Evolutionary conservation across 1,140 invertebrate species (phyloP), one percentile per base, ranked within the genome.

Genomic region (Rhagoletis pomonella): DNA sequence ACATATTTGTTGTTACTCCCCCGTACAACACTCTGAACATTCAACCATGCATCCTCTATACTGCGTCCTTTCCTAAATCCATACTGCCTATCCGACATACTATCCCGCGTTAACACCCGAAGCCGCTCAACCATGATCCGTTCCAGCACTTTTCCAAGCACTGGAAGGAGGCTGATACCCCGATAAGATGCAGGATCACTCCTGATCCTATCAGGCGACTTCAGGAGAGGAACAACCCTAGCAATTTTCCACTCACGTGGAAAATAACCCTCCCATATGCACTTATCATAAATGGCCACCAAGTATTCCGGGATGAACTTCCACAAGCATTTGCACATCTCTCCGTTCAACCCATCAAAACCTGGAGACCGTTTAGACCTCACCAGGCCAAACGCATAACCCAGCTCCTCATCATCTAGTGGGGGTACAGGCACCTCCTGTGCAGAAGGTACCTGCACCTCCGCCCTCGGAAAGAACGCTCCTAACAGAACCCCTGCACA

Each of bases 81-180:
- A 39, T 73, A 88, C 84, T 88, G 81, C 19, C 50, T 47, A 42
- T 58, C 55, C 39, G 14, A 64, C 17, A 3, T 3, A 6, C 10
- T 10, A 42, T 14, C 69, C 29, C 5, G 0, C 3, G 12, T 29
- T 0, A 12, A 14, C 29, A 59, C 17, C 12, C 73, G 42, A 0
- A 91, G 58, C 59, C 90, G 87, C 7, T 50, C 9, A 0, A 88
- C 69, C n/a, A 91, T 86, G 14, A 91, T 87, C n/a, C 87, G 87
- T 69, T 92, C 90, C 81, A n/a, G n/a, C n/a, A n/a, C n/a, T n/a
- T n/a, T n/a, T n/a, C n/a, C n/a, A n/a, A 91, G 87, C 9, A 91
- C 60, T 88, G 89, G 88, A 0, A 92, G 86, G 4, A 92, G 84
- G 12, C 90, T 89, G 10, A 91, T 92, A 0, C 90, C 90, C 12